phyloP scores from a whole-genome alignment of 2,797 vertebrate genomes.

The Borostomias antarcticus region DNA sequence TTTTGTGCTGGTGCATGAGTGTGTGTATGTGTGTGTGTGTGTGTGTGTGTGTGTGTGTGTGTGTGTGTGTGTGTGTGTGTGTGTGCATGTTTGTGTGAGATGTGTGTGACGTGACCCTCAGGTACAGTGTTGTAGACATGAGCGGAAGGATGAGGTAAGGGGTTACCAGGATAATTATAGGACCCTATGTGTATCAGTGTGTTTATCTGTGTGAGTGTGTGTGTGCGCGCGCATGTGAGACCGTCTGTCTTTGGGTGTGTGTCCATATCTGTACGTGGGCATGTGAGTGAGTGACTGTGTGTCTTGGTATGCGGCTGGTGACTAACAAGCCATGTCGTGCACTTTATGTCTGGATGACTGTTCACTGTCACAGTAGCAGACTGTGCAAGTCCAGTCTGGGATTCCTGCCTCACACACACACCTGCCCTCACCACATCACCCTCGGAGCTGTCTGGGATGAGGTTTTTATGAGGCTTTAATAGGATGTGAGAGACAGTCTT shows the following conservation, averaged over 20 bases:
- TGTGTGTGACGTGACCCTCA: neutral
- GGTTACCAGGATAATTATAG: neutral
- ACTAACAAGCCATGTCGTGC: too few relatives aligned
- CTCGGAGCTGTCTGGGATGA: neutral
- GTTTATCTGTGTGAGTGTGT: neutral
- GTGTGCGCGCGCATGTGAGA: neutral
- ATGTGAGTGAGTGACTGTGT: neutral
- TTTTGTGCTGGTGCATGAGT: too few relatives aligned
- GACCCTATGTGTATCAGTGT: neutral
- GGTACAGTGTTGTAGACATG: neutral
- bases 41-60: neutral
- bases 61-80: neutral
- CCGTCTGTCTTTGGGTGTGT: neutral
- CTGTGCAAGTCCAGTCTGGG: neutral
- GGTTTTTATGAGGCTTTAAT: neutral
- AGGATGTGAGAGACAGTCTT: neutral
- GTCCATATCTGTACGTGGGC: neutral
- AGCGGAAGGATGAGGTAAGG: neutral
- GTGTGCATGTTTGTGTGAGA: neutral
- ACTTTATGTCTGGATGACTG: neutral
- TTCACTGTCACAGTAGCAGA: neutral
- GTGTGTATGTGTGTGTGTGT: too few relatives aligned
- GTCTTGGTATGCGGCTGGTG: too few relatives aligned
- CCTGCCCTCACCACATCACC: conserved; percentile 1
- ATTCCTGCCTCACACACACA: conserved; percentile 7